phyloP scores from a whole-genome alignment of 1,140 invertebrate genomes.

The Carposina sasakii region DNA sequence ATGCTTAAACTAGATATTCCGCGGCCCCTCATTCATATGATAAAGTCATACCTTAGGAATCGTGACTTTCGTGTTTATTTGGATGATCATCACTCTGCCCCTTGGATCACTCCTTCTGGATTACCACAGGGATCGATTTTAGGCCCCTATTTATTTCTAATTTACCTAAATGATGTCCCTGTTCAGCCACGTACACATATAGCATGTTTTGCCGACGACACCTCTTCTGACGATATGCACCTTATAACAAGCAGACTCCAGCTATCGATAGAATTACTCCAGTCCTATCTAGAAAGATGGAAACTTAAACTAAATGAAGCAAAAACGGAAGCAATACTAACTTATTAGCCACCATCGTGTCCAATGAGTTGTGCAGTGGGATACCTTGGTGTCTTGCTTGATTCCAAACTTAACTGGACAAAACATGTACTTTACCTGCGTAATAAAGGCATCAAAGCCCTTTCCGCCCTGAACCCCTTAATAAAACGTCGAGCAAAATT shows the following conservation, averaged over 20 bases:
- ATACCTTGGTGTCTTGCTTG: background rate
- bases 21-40: background rate
- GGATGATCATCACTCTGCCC: background rate
- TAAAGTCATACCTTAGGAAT: slow-evolving; percentile 1
- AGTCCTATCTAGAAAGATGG: background rate
- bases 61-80: background rate
- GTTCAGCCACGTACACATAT: background rate
- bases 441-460: background rate
- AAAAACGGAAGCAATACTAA: slow-evolving; percentile 1
- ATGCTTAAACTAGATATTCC: slow-evolving; percentile 10
- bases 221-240: background rate
- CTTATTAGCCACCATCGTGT: background rate
- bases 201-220: background rate
- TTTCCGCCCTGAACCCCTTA: background rate
- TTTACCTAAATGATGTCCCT: slow-evolving; percentile 2
- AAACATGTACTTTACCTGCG: background rate
- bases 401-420: background rate
- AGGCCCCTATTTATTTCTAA: background rate
- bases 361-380: background rate
- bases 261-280: background rate
- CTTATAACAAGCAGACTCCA: background rate
- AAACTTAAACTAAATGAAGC: background rate
- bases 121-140: slow-evolving; percentile 14
- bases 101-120: slow-evolving; percentile 11
- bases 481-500: background rate